A percentile compares a stretch with the other conserved stretches of the same genome.
These are phyloP conservation scores for Phalacrocorax pelagicus DNA, from an alignment of 2,113 vertebrate species.

Conservation along the genomic window DNA sequence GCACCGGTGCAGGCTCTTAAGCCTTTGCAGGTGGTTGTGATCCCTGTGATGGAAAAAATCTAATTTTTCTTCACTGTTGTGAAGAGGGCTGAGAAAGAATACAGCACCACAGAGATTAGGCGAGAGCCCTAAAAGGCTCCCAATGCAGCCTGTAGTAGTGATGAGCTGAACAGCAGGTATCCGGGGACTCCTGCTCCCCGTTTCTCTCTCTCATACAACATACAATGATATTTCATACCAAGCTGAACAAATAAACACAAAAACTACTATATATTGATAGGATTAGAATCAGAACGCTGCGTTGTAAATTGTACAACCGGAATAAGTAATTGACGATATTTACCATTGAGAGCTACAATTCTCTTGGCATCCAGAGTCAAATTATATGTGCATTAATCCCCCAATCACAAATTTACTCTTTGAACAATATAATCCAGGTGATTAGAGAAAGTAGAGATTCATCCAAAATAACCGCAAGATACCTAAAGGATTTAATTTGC, in stretches of 20 bases:
- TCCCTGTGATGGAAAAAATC: conserved; percentile 32
- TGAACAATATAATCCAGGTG: conserved; percentile 58
- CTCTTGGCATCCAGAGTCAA: conserved; percentile 59
- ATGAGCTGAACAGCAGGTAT: conserved; percentile 21
- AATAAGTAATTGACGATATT: conserved; percentile 52
- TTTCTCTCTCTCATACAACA: neutral
- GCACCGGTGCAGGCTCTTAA: conserved; percentile 37
- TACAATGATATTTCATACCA: neutral
- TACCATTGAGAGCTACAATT: conserved; percentile 35
- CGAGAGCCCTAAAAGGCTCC: conserved; percentile 13
- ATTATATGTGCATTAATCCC: conserved; percentile 57
- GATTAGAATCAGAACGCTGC: neutral
- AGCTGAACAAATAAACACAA: conserved; percentile 31
- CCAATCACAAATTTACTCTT: conserved; percentile 43
- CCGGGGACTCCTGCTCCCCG: neutral
- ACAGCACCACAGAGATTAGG: conserved; percentile 38
- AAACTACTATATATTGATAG: neutral
- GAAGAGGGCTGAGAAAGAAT: conserved; percentile 43
- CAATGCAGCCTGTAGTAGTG: neutral
- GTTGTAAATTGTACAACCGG: neutral
- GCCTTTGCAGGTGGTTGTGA: conserved; percentile 58
- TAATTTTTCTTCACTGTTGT: conserved; percentile 53
- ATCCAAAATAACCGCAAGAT: conserved; percentile 69
- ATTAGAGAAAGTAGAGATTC: conserved; percentile 64
- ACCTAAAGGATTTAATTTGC: conserved; percentile 62